Base-by-base conservation (phyloP, 2,797 vertebrate genomes). In the Babyrousa celebensis region DNA sequence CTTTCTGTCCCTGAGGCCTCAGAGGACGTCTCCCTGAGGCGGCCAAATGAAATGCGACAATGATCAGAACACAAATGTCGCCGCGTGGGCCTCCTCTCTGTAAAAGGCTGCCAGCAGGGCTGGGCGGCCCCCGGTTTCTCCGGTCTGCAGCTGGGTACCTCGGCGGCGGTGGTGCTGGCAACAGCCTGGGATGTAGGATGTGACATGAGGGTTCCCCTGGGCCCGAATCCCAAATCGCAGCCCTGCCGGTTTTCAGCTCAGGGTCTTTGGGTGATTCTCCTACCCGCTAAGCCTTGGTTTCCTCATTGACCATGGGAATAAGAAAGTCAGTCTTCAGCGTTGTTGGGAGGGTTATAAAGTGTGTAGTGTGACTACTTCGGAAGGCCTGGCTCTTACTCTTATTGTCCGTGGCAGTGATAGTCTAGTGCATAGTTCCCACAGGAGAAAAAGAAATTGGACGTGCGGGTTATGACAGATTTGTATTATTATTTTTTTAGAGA, bases 121-220 rank as follows among this genome's bases (percentile, higher is more conserved):
- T 3, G 14, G n/a, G 21, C 29, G 6, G 0, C 6, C 1, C 36
- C 14, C 3, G 12, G 14, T 6, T 20, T 63, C 52, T 12, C 27
- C 18, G 14, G 27, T 32, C 77, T 6, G 60, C 12, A 7, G 12
- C 54, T 0, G 0, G 17, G 12, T 29, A 21, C 1, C 0, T 1
- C 3, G 32, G 56, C 10, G 36, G 18, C 2, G 6, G 12, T 12
- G 12, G 6, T 5, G 43, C 36, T 71, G 36, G 25, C n/a, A n/a
- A 48, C 6, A 20, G 40, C 32, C 0, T 0, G 3, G 54, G 4
- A 60, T 27, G 54, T 16, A 12, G 8, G 23, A 16, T 2, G 1
- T 5, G 32, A 0, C 11, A 0, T 17, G 21, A 18, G 68, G 17
- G 1, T 36, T 32, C n/a, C 3, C 23, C 17, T 0, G 17, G 21